These are phyloP conservation scores for Julus scandinavius DNA, from an alignment of 2,888 invertebrate species.

Conservation along the genomic window DNA sequence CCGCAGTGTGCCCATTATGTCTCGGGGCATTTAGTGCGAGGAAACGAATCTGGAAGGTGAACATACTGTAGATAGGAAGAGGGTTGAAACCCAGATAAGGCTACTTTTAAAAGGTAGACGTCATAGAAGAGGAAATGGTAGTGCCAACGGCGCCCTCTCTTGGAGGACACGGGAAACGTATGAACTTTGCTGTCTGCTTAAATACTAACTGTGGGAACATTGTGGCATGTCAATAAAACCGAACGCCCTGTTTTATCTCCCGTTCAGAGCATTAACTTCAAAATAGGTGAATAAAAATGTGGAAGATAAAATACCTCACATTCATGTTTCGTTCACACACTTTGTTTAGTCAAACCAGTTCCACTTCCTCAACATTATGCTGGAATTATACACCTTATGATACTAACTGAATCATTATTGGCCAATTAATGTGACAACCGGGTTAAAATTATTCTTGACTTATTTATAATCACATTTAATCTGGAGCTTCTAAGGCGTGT, in stretches of 20 bases:
- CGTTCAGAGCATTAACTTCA: too few relatives aligned
- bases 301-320: too few relatives aligned
- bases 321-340: too few relatives aligned
- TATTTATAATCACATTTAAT: too few relatives aligned
- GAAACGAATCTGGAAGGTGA: slow-evolving; percentile 23
- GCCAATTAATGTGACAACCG: too few relatives aligned
- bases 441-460: too few relatives aligned
- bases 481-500: too few relatives aligned
- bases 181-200: not conserved
- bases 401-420: too few relatives aligned
- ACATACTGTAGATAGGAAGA: slow-evolving; percentile 13
- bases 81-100: slow-evolving; percentile 33
- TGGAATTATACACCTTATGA: too few relatives aligned
- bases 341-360: too few relatives aligned
- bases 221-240: not conserved
- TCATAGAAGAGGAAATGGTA: not conserved
- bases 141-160: not conserved
- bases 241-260: not conserved
- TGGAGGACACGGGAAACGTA: not conserved
- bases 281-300: too few relatives aligned
- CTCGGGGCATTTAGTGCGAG: slow-evolving; percentile 27
- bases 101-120: not conserved
- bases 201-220: not conserved
- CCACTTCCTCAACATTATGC: too few relatives aligned
- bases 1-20: slow-evolving; percentile 33